A percentile compares a stretch with the other conserved stretches of the same genome.
phyloP scores from a whole-genome alignment of 1,140 invertebrate species.

The Aporrectodea caliginosa region DNA sequence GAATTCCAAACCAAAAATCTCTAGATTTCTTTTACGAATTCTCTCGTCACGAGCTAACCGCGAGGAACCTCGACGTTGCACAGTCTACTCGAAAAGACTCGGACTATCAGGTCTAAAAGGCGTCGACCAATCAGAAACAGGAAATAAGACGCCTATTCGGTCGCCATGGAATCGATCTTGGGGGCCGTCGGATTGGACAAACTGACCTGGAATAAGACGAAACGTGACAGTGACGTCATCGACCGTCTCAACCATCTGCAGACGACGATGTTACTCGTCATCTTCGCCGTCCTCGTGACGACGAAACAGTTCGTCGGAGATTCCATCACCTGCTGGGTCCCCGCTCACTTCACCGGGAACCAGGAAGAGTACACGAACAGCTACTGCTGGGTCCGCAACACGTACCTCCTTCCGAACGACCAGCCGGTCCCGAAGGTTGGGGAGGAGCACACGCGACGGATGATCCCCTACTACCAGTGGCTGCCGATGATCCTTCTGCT shows the following conservation, averaged over 20 bases:
- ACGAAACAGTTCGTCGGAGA: constrained; percentile 31
- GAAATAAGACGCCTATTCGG: too few relatives aligned
- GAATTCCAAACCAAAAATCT: too few relatives aligned
- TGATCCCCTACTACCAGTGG: constrained; percentile 37
- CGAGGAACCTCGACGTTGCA: too few relatives aligned
- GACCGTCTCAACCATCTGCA: constrained; percentile 80
- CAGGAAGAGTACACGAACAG: constrained; percentile 36
- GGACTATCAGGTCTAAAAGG: too few relatives aligned
- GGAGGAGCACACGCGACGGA: neutral
- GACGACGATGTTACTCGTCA: constrained; percentile 65
- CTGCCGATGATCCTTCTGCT: constrained; percentile 34
- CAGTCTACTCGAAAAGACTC: too few relatives aligned
- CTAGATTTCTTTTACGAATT: too few relatives aligned
- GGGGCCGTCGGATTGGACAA: neutral
- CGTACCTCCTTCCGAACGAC: constrained; percentile 32
- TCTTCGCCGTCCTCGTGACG: constrained; percentile 24
- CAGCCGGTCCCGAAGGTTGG: neutral
- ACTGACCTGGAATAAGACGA: neutral
- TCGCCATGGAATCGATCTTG: neutral
- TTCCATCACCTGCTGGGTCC: constrained; percentile 39
- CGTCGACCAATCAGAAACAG: too few relatives aligned
- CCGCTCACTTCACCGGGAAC: constrained; percentile 35
- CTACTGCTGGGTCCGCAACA: constrained; percentile 37
- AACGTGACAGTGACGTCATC: constrained; percentile 32
- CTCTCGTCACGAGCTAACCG: too few relatives aligned